These are phyloP conservation scores for Choristoneura rosaceana DNA, from an alignment of 2,888 invertebrate genomes.

Conservation along the genomic window DNA sequence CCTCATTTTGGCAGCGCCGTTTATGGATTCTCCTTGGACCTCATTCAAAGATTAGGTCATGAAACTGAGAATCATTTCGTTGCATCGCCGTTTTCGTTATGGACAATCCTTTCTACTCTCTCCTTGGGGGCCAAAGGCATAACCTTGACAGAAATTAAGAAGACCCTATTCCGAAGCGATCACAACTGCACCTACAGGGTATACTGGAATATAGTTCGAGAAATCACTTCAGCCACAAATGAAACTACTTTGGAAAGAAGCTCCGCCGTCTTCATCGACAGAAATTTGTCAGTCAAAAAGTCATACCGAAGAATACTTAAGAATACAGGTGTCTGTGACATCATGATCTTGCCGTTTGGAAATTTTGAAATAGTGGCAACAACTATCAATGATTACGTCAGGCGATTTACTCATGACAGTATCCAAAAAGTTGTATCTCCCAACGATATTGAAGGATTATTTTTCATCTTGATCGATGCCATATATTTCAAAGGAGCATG, in stretches of 20 bases:
- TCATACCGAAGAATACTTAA: slow-evolving; percentile 53
- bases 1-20: slow-evolving; percentile 56
- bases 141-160: slow-evolving; percentile 61
- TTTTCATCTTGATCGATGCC: slow-evolving; percentile 66
- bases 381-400: slow-evolving; percentile 66
- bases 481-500: slow-evolving; percentile 74
- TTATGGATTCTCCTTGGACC: slow-evolving; percentile 55
- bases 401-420: slow-evolving; percentile 61
- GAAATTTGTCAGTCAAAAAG: slow-evolving; percentile 52
- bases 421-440: slow-evolving; percentile 68
- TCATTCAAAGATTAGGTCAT: slow-evolving; percentile 52
- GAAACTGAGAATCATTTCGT: slow-evolving; percentile 74
- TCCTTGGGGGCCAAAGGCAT: slow-evolving; percentile 66
- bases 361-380: slow-evolving; percentile 56
- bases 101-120: slow-evolving; percentile 66
- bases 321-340: slow-evolving; percentile 55
- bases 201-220: slow-evolving; percentile 60
- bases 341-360: slow-evolving; percentile 57
- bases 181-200: slow-evolving; percentile 68
- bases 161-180: slow-evolving; percentile 59
- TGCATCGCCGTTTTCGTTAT: slow-evolving; percentile 67
- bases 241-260: slow-evolving; percentile 62
- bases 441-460: slow-evolving; percentile 59
- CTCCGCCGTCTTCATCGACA: slow-evolving; percentile 62
- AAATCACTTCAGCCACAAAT: slow-evolving; percentile 48